Evolutionary conservation across 2,797 vertebrate species (phyloP).

Genomic region (Catamblyrhynchus diadema): DNA sequence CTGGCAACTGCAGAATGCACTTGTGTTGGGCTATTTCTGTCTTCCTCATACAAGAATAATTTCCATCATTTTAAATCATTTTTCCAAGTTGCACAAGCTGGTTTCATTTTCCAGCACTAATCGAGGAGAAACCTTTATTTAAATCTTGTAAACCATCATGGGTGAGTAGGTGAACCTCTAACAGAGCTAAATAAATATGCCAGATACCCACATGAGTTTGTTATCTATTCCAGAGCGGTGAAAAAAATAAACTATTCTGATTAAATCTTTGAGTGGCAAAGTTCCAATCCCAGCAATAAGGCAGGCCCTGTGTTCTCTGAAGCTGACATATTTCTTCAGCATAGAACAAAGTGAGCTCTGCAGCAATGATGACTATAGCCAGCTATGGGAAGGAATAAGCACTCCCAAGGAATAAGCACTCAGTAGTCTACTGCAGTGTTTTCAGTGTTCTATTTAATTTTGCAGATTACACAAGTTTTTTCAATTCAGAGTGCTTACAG

Average conservation of each 20-base stretch:
- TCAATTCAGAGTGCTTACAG: not conserved
- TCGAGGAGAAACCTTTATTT: not conserved
- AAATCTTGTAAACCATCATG: not conserved
- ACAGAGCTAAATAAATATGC: not conserved
- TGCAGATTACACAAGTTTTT: not conserved
- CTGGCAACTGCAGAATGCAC: not conserved
- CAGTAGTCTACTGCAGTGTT: not conserved
- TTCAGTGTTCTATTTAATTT: not conserved
- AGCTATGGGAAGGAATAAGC: not conserved
- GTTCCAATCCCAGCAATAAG: not conserved
- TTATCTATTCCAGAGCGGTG: not conserved
- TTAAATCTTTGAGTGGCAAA: not conserved
- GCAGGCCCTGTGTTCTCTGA: not conserved
- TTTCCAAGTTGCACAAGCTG: slow-evolving; percentile 16
- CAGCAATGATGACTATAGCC: accelerated
- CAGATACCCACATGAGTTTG: not conserved
- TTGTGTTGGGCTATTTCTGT: slow-evolving; percentile 51
- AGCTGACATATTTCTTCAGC: not conserved
- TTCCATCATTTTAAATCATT: slow-evolving; percentile 21
- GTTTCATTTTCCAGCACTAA: slow-evolving; percentile 4
- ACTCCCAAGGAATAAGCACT: not conserved
- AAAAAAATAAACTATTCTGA: not conserved
- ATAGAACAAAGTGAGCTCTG: not conserved
- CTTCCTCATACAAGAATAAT: not conserved
- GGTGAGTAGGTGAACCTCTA: not conserved